Conservation (phyloP, 1,140 invertebrate genomes). For the Chionoecetes opilio region DNA sequence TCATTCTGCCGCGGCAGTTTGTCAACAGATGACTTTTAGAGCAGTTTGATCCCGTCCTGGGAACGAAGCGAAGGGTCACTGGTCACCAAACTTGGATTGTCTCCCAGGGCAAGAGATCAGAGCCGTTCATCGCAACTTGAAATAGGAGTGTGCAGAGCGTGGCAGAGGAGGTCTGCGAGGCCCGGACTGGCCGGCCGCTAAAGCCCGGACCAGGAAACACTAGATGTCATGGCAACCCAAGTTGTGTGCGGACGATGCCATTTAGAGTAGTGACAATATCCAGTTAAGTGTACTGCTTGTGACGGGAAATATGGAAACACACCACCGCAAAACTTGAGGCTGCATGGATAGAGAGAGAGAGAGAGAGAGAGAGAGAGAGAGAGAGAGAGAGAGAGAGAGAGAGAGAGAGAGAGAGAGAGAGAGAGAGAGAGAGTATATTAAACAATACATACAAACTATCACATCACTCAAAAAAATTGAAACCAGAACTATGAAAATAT, state of each 20-base stretch:
- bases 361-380: too few species aligned
- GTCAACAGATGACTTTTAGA: slow-evolving; percentile 11
- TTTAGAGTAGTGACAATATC: too few species aligned
- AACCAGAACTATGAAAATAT: background rate
- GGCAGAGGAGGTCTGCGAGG: background rate
- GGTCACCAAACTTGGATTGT: background rate
- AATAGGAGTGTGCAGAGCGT: background rate
- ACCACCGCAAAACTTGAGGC: too few species aligned
- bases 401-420: too few species aligned
- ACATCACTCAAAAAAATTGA: too few species aligned
- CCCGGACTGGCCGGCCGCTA: background rate
- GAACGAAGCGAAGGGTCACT: background rate
- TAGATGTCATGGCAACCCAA: background rate
- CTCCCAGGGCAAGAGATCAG: slow-evolving; percentile 4
- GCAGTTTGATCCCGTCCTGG: background rate
- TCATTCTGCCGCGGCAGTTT: background rate
- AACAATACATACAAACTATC: too few species aligned
- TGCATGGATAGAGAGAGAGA: too few species aligned
- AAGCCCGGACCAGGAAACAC: background rate
- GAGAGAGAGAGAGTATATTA: too few species aligned
- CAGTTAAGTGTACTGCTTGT: too few species aligned
- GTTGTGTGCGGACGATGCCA: background rate
- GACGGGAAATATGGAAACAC: too few species aligned
- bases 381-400: too few species aligned
- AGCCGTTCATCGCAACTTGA: slow-evolving; percentile 7